Evolutionary conservation across 2,888 invertebrate genomes (phyloP).

Genomic region (Rhamnusium bicolor): DNA sequence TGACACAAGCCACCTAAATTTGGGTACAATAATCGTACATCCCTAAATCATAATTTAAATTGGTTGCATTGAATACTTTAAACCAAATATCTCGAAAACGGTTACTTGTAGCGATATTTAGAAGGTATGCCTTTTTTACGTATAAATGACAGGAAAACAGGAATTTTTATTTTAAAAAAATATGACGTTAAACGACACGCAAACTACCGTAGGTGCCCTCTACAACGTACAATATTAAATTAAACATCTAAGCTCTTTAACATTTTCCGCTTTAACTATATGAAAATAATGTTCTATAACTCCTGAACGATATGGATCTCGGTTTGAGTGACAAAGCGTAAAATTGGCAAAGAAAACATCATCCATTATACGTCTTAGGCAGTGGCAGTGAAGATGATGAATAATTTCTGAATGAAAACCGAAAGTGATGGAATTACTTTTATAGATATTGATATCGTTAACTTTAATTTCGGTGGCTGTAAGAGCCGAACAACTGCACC

Average conservation of each 20-base stretch:
- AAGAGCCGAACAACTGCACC: slow-evolving; percentile 66
- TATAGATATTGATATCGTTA: slow-evolving; percentile 69
- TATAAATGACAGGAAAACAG: too few species aligned
- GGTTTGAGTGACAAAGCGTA: neutral
- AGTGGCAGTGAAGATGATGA: slow-evolving; percentile 51
- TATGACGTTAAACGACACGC: too few species aligned
- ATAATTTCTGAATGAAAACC: slow-evolving; percentile 58
- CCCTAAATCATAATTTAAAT: too few species aligned
- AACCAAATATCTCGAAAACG: too few species aligned
- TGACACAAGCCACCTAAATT: too few species aligned
- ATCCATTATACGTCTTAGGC: slow-evolving; percentile 36
- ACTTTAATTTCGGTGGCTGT: slow-evolving; percentile 65
- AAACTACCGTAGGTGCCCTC: too few species aligned
- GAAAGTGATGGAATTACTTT: slow-evolving; percentile 68
- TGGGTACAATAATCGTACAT: too few species aligned
- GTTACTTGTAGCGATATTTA: too few species aligned
- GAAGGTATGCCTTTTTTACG: too few species aligned
- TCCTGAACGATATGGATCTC: neutral
- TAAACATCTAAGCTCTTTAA: neutral
- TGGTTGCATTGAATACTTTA: too few species aligned
- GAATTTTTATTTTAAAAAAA: too few species aligned
- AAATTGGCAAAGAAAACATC: slow-evolving; percentile 33
- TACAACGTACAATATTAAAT: neutral
- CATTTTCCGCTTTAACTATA: neutral
- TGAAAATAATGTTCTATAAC: neutral